Base-by-base conservation (phyloP, 2,797 vertebrate genomes). In the Anableps anableps region DNA sequence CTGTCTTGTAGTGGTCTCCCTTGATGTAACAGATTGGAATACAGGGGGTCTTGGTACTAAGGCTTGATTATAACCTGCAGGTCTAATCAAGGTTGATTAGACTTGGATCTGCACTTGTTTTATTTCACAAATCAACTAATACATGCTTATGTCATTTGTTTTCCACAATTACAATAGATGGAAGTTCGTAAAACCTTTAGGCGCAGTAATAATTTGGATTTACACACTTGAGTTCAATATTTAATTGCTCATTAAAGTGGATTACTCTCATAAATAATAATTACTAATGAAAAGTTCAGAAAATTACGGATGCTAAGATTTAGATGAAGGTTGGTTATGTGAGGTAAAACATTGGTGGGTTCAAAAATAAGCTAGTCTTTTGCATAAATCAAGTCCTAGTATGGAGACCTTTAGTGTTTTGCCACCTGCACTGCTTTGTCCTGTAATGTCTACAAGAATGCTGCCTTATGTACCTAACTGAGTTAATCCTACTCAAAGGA, bases 1-100 rank as follows among this genome's bases (percentile, higher is more conserved):
- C 88, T 91, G 85, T 94, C 85, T 91, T 91, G 89, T 94, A 88
- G 89, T 94, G 89, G 82, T 89, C 91, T 86, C 86, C 88, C 82
- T 89, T 85, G 76, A 79, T 91, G 90, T 92, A 75, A 48, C 90
- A 88, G 90, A 88, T 83, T 34, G 82, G 73, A 86, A 71, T 82
- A 78, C 84, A 80, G 87, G 85, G 87, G 91, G 87, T 93, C 92
- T 93, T 88, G 51, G 73, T 88, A 88, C 91, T 78, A 68, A 86
- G 88, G 85, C 86, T 91, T 91, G 92, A 90, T 92, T 87, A 29
- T 71, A 75, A 78, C 80, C 58, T 43, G 26, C 71, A 50, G 1
- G 5, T 80, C 76, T 51, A 66, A 81, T 77, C 75, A 81, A 43
- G 38, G 79, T 72, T 77, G 75, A 88, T 79, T 80, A 38, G 82